A percentile compares a stretch with the other conserved stretches of the same genome.
phyloP scores from a whole-genome alignment of 2,113 vertebrate species.

The Daphoenositta chrysoptera region DNA sequence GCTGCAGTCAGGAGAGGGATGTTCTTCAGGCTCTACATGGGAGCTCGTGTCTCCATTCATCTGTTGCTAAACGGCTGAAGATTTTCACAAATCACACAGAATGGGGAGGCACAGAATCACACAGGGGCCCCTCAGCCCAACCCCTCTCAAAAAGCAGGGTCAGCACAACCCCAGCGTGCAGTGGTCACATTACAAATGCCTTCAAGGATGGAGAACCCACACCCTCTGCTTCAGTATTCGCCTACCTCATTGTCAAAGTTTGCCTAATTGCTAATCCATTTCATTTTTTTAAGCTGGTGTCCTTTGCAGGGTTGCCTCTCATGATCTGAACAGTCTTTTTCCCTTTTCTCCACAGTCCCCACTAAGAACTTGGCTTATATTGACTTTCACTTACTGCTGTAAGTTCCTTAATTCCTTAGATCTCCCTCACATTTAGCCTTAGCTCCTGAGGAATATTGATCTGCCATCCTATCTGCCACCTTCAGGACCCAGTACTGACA shows the following conservation, averaged over 20 bases:
- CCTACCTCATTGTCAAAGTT: not conserved
- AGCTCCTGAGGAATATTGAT: not conserved
- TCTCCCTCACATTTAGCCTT: not conserved
- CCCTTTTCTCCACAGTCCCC: not conserved
- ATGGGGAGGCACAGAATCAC: not conserved
- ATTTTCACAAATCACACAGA: not conserved
- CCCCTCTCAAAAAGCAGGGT: not conserved
- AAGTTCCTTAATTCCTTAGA: not conserved
- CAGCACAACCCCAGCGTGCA: not conserved
- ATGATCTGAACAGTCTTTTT: not conserved
- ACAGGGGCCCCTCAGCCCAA: not conserved
- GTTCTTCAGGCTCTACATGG: not conserved
- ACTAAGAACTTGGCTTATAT: not conserved
- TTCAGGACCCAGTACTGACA: not conserved
- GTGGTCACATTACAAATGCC: rapidly evolving
- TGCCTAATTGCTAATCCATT: not conserved
- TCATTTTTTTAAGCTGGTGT: not conserved
- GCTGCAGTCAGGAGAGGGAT: not conserved
- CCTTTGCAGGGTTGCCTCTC: not conserved
- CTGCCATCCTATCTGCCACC: not conserved
- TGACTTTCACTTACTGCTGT: not conserved
- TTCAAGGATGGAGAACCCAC: not conserved
- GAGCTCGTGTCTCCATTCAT: not conserved
- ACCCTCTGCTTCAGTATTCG: not conserved
- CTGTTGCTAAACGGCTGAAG: not conserved